A percentile compares a stretch with the other conserved stretches of the same genome.
Evolutionary conservation across 2,113 vertebrate genomes (phyloP).

Genomic region (Myxocyprinus asiaticus): DNA sequence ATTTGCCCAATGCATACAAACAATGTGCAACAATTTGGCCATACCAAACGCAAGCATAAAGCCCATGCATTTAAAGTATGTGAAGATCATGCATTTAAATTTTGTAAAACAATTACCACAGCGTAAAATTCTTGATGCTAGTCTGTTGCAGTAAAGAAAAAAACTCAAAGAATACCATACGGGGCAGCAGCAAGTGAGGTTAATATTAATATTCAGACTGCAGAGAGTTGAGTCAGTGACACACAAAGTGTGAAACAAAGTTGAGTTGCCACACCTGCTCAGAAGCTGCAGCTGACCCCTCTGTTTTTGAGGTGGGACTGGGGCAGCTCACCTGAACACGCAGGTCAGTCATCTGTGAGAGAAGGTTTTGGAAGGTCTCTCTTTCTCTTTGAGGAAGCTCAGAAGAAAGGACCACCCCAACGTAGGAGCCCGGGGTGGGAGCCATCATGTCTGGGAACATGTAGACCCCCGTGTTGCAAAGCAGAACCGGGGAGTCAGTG

Average conservation of each 20-base stretch:
- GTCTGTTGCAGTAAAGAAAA: slow-evolving; percentile 1
- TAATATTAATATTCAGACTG: not conserved
- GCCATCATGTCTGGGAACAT: slow-evolving; percentile 97
- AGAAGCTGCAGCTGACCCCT: slow-evolving; percentile 25
- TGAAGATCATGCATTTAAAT: not conserved
- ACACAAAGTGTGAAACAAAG: not conserved
- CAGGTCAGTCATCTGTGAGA: slow-evolving; percentile 93
- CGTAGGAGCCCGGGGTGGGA: slow-evolving; percentile 83
- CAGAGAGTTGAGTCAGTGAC: not conserved
- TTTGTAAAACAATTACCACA: not conserved
- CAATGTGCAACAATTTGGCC: no score
- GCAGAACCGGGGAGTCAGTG: slow-evolving; percentile 86
- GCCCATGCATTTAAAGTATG: no score
- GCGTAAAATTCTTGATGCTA: not conserved
- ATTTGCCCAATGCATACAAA: not conserved
- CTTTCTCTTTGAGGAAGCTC: slow-evolving; percentile 83
- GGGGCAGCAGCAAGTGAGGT: not conserved
- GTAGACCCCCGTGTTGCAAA: slow-evolving; percentile 90
- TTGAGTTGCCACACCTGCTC: slow-evolving; percentile 20
- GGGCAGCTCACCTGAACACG: slow-evolving; percentile 84
- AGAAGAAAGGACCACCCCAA: slow-evolving; percentile 92
- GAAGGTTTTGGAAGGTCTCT: slow-evolving; percentile 85
- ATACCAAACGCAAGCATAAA: no score
- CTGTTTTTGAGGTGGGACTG: not conserved
- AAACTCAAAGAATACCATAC: not conserved